These are phyloP conservation scores for Rhagium mordax DNA, from an alignment of 2,888 invertebrate species.

Conservation along the genomic window DNA sequence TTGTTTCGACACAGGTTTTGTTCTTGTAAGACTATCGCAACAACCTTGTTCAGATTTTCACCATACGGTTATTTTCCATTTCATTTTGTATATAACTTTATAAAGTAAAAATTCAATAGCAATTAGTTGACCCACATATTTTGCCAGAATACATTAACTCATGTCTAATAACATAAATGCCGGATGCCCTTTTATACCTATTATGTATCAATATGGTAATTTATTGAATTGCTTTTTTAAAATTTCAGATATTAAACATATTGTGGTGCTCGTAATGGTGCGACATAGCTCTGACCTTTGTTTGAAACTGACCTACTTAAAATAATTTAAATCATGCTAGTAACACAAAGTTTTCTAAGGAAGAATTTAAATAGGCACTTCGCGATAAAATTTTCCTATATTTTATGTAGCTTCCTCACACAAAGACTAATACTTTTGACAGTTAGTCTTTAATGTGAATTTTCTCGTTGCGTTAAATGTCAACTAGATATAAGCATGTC, in stretches of 20 bases:
- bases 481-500: too few species aligned
- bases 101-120: background rate
- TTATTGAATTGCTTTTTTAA: background rate
- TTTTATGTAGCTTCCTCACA: background rate
- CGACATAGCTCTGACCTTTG: background rate
- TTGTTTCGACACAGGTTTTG: too few species aligned
- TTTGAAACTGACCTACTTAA: constrained; percentile 15
- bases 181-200: background rate
- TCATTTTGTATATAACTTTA: too few species aligned
- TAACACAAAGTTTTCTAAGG: background rate
- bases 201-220: constrained; percentile 3
- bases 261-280: background rate
- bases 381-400: background rate
- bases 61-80: too few species aligned
- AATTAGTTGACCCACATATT: constrained; percentile 8
- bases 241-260: background rate
- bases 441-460: background rate
- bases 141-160: background rate
- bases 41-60: too few species aligned
- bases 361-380: constrained; percentile 6
- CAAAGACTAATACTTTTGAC: background rate
- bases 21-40: too few species aligned
- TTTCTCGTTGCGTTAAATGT: background rate
- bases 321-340: background rate
- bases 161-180: background rate